Conservation (phyloP, 2,888 invertebrate genomes). For the Pemphredon lugubris region DNA sequence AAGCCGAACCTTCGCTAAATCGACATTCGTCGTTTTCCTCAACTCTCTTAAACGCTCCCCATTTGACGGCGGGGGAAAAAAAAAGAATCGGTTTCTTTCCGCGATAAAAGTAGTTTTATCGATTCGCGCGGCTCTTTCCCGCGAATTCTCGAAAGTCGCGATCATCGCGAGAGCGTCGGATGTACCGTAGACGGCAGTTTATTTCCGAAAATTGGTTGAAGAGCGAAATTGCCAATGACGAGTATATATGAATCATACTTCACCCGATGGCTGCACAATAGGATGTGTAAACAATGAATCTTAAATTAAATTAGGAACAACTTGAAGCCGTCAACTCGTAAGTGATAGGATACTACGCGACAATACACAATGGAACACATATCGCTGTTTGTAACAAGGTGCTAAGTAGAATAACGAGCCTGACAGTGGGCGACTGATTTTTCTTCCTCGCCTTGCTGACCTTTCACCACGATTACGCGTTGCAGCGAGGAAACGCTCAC, state of each 20-base stretch:
- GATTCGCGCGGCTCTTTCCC: slow-evolving; percentile 9
- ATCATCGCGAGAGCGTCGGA: neutral
- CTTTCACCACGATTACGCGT: slow-evolving; percentile 70
- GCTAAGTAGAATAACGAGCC: slow-evolving; percentile 69
- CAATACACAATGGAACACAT: slow-evolving; percentile 70
- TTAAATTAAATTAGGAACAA: slow-evolving; percentile 67
- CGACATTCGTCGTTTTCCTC: slow-evolving; percentile 40
- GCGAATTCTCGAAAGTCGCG: neutral
- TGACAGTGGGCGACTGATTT: slow-evolving; percentile 70
- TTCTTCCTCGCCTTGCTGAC: slow-evolving; percentile 66
- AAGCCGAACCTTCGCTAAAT: slow-evolving; percentile 63
- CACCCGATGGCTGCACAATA: slow-evolving; percentile 50
- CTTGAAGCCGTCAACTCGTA: slow-evolving; percentile 51
- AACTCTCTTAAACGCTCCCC: slow-evolving; percentile 28
- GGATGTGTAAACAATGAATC: slow-evolving; percentile 62
- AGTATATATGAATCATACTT: slow-evolving; percentile 48
- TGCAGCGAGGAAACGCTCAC: slow-evolving; percentile 33
- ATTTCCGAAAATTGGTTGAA: slow-evolving; percentile 9
- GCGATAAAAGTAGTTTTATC: neutral
- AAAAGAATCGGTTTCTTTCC: slow-evolving; percentile 7
- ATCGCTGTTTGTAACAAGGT: slow-evolving; percentile 68
- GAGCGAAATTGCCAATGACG: slow-evolving; percentile 28
- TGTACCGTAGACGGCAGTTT: slow-evolving; percentile 1
- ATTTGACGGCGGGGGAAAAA: slow-evolving; percentile 1
- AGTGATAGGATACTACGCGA: slow-evolving; percentile 56